Percentiles rank a stretch among this genome's conserved stretches.
phyloP scores from a whole-genome alignment of 2,888 invertebrate species.

The Gibbula magus region DNA sequence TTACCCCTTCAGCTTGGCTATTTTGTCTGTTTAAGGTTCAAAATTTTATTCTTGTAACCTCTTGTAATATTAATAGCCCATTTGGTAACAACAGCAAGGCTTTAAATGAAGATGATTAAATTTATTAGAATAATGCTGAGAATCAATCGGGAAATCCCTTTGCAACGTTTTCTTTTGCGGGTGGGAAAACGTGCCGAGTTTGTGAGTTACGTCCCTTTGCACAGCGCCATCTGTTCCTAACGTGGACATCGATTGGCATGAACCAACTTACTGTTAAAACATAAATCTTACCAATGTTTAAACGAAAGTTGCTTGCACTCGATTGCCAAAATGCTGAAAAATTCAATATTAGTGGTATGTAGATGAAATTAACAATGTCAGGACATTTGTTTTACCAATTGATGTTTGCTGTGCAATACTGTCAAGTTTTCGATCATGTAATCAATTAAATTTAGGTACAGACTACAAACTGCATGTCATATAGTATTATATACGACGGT shows the following conservation, averaged over 20 bases:
- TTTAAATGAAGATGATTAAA: too few relatives aligned
- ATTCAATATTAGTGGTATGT: slow-evolving; percentile 84
- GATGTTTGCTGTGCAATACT: background rate
- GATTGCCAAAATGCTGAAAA: slow-evolving; percentile 85
- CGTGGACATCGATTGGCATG: background rate
- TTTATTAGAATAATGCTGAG: too few relatives aligned
- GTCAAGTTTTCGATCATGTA: background rate
- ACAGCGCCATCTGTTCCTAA: background rate
- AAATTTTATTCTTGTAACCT: too few relatives aligned
- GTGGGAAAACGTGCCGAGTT: too few relatives aligned
- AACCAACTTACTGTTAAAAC: background rate
- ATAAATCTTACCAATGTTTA: slow-evolving; percentile 80
- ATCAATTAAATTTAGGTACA: background rate
- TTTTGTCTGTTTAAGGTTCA: too few relatives aligned
- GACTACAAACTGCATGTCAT: too few relatives aligned
- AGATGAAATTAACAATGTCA: background rate
- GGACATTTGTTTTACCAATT: background rate
- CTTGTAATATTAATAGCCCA: too few relatives aligned
- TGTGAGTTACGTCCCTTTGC: background rate
- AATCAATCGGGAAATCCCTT: too few relatives aligned
- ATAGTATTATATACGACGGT: too few relatives aligned
- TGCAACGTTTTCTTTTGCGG: too few relatives aligned
- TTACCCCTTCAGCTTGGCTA: too few relatives aligned
- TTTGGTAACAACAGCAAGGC: too few relatives aligned
- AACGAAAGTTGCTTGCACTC: slow-evolving; percentile 85